phyloP scores from a whole-genome alignment of 2,113 vertebrate genomes.

The Austrofundulus limnaeus region DNA sequence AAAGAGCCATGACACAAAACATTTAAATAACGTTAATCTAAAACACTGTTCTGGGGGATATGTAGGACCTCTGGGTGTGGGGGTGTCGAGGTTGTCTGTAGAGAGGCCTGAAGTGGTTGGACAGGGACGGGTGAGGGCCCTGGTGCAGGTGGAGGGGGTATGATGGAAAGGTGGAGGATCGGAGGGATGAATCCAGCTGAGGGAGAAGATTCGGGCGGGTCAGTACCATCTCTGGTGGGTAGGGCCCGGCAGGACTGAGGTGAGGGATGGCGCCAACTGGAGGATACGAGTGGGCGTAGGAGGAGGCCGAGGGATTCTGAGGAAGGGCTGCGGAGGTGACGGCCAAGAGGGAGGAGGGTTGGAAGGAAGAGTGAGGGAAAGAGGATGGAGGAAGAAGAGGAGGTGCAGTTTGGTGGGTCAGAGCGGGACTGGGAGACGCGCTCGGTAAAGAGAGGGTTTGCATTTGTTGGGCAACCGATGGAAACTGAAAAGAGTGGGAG shows the following conservation, averaged over 20 bases:
- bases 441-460: slow-evolving; percentile 62
- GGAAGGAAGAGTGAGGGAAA: slow-evolving; percentile 51
- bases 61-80: slow-evolving; percentile 72
- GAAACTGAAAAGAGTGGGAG: slow-evolving; percentile 41
- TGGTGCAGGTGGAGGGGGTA: slow-evolving; percentile 76
- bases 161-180: slow-evolving; percentile 69
- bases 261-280: slow-evolving; percentile 61
- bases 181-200: slow-evolving; percentile 63
- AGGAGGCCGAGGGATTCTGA: slow-evolving; percentile 23
- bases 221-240: slow-evolving; percentile 74
- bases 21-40: slow-evolving; percentile 31
- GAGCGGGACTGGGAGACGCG: slow-evolving; percentile 23
- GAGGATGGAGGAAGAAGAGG: slow-evolving; percentile 36
- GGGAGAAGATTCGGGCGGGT: slow-evolving; percentile 73
- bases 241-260: slow-evolving; percentile 64
- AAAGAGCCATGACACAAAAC: slow-evolving; percentile 48
- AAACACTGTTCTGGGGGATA: slow-evolving; percentile 67
- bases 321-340: slow-evolving; percentile 48
- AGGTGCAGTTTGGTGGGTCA: slow-evolving; percentile 57
- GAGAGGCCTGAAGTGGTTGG: slow-evolving; percentile 77
- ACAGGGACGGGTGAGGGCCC: slow-evolving; percentile 75
- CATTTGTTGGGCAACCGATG: slow-evolving; percentile 44
- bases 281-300: slow-evolving; percentile 57
- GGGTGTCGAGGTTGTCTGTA: slow-evolving; percentile 75
- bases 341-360: slow-evolving; percentile 48